Conservation (phyloP, 1,140 invertebrate genomes). For the Drosophila kohkoa region DNA sequence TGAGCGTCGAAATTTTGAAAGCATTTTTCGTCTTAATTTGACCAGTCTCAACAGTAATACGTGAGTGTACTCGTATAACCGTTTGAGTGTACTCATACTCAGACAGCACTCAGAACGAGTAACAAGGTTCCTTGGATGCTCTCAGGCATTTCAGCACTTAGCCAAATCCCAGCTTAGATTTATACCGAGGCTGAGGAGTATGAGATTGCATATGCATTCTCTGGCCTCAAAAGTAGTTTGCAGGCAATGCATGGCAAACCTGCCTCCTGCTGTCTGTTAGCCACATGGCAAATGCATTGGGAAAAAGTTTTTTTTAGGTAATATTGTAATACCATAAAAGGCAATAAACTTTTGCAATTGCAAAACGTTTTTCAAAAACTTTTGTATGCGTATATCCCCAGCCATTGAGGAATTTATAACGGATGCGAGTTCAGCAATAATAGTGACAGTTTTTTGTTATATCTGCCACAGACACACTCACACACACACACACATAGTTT, state of each 20-base stretch:
- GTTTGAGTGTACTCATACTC: neutral
- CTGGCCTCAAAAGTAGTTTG: constrained; percentile 30
- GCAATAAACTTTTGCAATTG: constrained; percentile 56
- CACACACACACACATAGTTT: neutral
- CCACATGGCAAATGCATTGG: constrained; percentile 36
- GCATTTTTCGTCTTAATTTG: constrained; percentile 37
- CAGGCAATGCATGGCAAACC: neutral
- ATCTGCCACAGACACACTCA: neutral
- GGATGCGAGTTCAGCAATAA: constrained; percentile 19
- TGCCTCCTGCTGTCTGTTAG: neutral
- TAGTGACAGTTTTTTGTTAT: constrained; percentile 1
- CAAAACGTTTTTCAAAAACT: constrained; percentile 50
- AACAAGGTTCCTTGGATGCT: constrained; percentile 17
- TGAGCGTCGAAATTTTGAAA: constrained; percentile 6
- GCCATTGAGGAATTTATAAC: constrained; percentile 24
- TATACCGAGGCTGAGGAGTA: neutral
- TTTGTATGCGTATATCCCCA: constrained; percentile 2
- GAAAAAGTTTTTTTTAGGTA: constrained; percentile 43
- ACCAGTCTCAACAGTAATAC: constrained; percentile 6
- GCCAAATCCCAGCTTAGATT: constrained; percentile 39
- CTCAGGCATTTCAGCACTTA: constrained; percentile 43
- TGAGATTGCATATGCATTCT: constrained; percentile 26
- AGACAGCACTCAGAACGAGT: neutral
- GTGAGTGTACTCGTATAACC: neutral
- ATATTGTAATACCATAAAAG: constrained; percentile 46